Conservation (phyloP, 2,797 vertebrate species). For the Poeciliopsis infans region DNA sequence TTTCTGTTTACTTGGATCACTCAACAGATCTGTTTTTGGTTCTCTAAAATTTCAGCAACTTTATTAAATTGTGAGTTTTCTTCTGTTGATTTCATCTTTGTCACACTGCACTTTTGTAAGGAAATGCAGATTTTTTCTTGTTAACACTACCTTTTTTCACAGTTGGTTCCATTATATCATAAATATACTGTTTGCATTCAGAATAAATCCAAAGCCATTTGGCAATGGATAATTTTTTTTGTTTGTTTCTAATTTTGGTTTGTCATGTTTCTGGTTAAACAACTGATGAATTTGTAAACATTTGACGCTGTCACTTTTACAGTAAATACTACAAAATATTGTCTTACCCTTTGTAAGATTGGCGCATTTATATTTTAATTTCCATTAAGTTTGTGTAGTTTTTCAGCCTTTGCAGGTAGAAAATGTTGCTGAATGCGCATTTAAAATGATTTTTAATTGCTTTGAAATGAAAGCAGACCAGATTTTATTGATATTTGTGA, state of each 20-base stretch:
- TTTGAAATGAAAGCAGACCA: neutral
- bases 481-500: neutral
- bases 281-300: neutral
- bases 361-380: neutral
- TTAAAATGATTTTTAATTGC: neutral
- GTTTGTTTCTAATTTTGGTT: neutral
- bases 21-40: neutral
- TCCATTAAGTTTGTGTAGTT: neutral
- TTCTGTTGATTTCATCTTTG: too few species aligned
- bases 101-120: neutral
- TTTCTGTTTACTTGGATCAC: neutral
- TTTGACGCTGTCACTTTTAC: neutral
- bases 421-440: neutral
- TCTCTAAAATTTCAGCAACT: neutral
- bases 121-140: neutral
- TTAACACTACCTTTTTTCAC: neutral
- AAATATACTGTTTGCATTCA: neutral
- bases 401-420: neutral
- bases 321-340: neutral
- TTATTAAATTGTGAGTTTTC: neutral
- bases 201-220: neutral
- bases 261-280: neutral
- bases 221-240: neutral
- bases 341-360: neutral
- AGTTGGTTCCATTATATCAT: neutral